Base-by-base conservation (phyloP, 2,797 vertebrate genomes). In the Philypnodon macrostomus region DNA sequence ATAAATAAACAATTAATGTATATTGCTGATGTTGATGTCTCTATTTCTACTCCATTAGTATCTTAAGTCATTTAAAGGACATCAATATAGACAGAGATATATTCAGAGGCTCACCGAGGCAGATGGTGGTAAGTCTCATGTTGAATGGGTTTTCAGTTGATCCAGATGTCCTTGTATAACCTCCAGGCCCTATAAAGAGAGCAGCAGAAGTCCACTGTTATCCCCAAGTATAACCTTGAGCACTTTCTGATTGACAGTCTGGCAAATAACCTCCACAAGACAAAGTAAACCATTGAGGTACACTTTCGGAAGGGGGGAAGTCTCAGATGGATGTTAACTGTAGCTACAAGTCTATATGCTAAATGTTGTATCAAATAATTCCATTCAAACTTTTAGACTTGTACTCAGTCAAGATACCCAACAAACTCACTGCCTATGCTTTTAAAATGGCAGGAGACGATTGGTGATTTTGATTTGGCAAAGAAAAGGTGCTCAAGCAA, bases 91-190 rank as follows among this genome's bases (percentile, higher is more conserved):
- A 42, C 13, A 7, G 40, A 42, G 26, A 40, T 40, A 14, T n/a
- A n/a, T n/a, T n/a, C 6, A 24, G 21, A 11, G 7, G 23, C 75
- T 75, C 85, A 92, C 90, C 87, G 3, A 89, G 60, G 53, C 70
- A 81, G 73, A 88, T 2, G 51, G 66, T 55, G 29, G 70, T 48
- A 54, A 89, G 47, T 4, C 77, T 85, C 49, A 66, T 77, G 89
- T 88, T 90, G 77, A 65, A 8, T 26, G 61, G 42, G 10, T 49
- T 33, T 69, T 63, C 52, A 60, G 62, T 30, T 77, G 60, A 18
- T 48, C 51, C 70, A 67, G 67, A 57, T 58, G 73, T 80, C 53
- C 62, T 68, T 32, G 53, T 68, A 18, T 45, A 52, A 69, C 61
- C 63, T 53, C 47, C 15, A 33, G 46, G 51, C 52, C 62, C 51